Base-by-base conservation (phyloP, 1,140 invertebrate genomes). In the Pantala flavescens region DNA sequence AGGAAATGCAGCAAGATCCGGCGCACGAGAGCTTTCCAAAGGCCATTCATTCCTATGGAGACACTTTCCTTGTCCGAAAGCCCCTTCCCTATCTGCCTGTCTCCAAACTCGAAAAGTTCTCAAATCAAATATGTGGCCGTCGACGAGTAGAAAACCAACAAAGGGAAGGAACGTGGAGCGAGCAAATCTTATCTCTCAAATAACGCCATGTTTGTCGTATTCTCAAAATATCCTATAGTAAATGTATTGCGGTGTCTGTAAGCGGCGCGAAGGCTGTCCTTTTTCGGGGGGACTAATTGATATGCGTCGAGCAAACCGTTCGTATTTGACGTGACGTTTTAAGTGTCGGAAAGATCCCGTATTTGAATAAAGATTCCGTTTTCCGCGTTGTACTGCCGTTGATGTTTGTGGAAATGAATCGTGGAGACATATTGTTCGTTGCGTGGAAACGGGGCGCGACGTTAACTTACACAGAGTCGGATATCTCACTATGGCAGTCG, bases 171-270 rank as follows among this genome's bases (percentile, higher is more conserved):
- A 63, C 49, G n/a, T 63, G 16, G n/a, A 63, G 49, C n/a, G 49
- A 63, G n/a, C 49, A 63, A 63, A 63, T 63, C 49, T 63, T 63
- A 63, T 63, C n/a, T 63, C n/a, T 63, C 49, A 63, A 16, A 63
- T 63, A 63, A 63, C 49, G 49, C 49, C 14, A 63, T 63, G 49
- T 63, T 63, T 63, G 49, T 63, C 16, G 49, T 63, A 63, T 63
- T 63, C 49, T 63, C 49, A 63, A 63, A 63, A 63, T 63, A 63
- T 63, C 49, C 49, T 21, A 63, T 63, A 63, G 49, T 63, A 63
- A 63, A 63, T 63, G 49, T 63, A 63, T 63, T 63, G 49, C 49
- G 49, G n/a, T 63, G 49, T 12, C 49, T 21, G 12, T 63, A 63
- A 63, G 49, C 49, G n/a, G 49, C 49, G 49, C 16, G 49, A 63